A percentile compares a stretch with the other conserved stretches of the same genome.
Conservation (phyloP, 2,113 vertebrate genomes). For the Pipa parva region DNA sequence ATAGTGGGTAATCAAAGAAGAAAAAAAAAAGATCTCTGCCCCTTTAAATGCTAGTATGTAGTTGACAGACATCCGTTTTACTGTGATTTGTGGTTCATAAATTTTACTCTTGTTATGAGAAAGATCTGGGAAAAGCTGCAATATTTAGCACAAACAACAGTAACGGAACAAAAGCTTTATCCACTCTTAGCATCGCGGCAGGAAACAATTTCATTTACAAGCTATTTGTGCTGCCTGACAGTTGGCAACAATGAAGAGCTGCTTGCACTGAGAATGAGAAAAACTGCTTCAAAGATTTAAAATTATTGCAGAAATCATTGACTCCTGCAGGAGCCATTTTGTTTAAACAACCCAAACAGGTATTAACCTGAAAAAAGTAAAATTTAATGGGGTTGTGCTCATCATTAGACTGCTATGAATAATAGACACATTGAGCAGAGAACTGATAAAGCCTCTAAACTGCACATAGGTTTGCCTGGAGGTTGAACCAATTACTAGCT, state of each 20-base stretch:
- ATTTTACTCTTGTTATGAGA: no score
- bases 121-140: not conserved
- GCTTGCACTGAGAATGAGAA: slow-evolving; percentile 49
- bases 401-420: slow-evolving; percentile 39
- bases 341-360: slow-evolving; percentile 52
- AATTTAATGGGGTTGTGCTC: slow-evolving; percentile 56
- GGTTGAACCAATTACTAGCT: no score
- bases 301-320: slow-evolving; percentile 53
- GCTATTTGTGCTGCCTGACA: slow-evolving; percentile 50
- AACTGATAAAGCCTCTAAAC: not conserved
- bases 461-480: no score
- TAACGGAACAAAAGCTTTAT: slow-evolving; percentile 31
- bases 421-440: slow-evolving; percentile 17
- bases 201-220: slow-evolving; percentile 59
- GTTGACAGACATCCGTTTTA: no score
- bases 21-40: no score
- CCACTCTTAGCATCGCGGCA: slow-evolving; percentile 50
- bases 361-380: slow-evolving; percentile 53
- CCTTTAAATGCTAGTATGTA: no score
- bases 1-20: no score
- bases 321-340: slow-evolving; percentile 50
- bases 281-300: slow-evolving; percentile 53
- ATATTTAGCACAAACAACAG: not conserved
- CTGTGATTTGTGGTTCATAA: no score
- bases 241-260: slow-evolving; percentile 51